Evolutionary conservation across 1,140 invertebrate genomes (phyloP).

Genomic region (Calephelis virginiensis): DNA sequence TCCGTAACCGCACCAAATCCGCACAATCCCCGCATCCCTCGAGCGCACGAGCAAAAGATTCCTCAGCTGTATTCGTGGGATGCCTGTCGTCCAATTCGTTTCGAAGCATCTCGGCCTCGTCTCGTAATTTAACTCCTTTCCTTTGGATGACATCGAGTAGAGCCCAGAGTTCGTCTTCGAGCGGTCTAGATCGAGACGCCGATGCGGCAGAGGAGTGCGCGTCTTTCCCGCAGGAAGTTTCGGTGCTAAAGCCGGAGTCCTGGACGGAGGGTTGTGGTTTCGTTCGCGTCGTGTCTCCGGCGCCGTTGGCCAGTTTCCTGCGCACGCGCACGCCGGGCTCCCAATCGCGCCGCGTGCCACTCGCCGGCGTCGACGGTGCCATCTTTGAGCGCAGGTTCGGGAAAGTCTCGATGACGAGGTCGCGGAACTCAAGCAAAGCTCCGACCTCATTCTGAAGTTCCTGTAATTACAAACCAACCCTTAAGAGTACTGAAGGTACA

Average conservation of each 20-base stretch:
- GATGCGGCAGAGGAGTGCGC: slow-evolving; percentile 80
- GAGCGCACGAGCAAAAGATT: slow-evolving; percentile 73
- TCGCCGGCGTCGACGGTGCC: slow-evolving; percentile 71
- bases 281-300: slow-evolving; percentile 79
- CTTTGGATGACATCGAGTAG: slow-evolving; percentile 91
- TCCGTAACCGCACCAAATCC: slow-evolving; percentile 79
- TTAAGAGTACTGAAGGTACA: too few relatives aligned
- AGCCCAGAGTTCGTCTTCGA: slow-evolving; percentile 90
- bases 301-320: slow-evolving; percentile 82
- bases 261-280: slow-evolving; percentile 86
- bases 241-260: slow-evolving; percentile 91
- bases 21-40: slow-evolving; percentile 56
- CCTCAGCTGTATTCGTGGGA: slow-evolving; percentile 71
- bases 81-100: slow-evolving; percentile 72
- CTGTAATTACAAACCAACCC: slow-evolving; percentile 58
- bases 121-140: slow-evolving; percentile 86
- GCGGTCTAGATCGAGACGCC: slow-evolving; percentile 53
- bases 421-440: slow-evolving; percentile 91
- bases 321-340: slow-evolving; percentile 88
- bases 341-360: slow-evolving; percentile 81
- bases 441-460: slow-evolving; percentile 95
- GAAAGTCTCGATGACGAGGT: slow-evolving; percentile 94
- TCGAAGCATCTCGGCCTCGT: slow-evolving; percentile 80
- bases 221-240: slow-evolving; percentile 88
- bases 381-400: slow-evolving; percentile 91